phyloP scores from a whole-genome alignment of 2,113 vertebrate species.

The Mohoua ochrocephala region DNA sequence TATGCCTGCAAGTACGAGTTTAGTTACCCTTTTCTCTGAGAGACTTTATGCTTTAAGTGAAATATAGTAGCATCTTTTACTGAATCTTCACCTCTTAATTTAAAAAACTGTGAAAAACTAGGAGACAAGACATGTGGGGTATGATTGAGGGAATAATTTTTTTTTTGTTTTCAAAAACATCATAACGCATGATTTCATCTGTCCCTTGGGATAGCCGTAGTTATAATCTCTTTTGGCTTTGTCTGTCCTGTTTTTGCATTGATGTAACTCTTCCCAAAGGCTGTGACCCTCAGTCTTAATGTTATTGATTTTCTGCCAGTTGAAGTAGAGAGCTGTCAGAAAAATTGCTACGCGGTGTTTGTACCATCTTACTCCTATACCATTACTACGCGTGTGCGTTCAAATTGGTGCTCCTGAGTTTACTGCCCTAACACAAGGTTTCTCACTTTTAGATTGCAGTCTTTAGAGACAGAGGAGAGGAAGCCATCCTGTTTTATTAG shows the following conservation, averaged over 20 bases:
- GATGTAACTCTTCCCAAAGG: constrained; percentile 23
- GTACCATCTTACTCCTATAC: not conserved
- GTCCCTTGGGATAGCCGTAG: not conserved
- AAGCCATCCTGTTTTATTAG: not conserved
- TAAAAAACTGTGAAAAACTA: not conserved
- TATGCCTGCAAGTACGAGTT: not conserved
- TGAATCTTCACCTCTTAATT: not conserved
- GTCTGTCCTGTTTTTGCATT: not conserved
- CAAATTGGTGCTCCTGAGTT: not conserved
- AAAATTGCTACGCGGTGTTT: not conserved
- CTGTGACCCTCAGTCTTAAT: not conserved
- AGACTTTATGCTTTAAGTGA: not conserved
- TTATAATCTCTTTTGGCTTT: constrained; percentile 12
- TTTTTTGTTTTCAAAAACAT: not conserved
- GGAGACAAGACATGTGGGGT: not conserved
- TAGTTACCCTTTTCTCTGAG: not conserved
- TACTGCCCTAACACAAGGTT: not conserved
- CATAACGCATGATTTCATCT: constrained; percentile 15
- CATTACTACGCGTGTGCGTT: rapidly evolving
- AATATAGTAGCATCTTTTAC: not conserved
- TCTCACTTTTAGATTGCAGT: not conserved
- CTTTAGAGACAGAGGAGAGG: not conserved
- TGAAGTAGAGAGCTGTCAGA: not conserved
- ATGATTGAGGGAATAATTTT: not conserved
- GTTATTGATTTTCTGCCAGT: constrained; percentile 6